Conservation (phyloP, 2,113 vertebrate genomes). For the Ciconia stormi region DNA sequence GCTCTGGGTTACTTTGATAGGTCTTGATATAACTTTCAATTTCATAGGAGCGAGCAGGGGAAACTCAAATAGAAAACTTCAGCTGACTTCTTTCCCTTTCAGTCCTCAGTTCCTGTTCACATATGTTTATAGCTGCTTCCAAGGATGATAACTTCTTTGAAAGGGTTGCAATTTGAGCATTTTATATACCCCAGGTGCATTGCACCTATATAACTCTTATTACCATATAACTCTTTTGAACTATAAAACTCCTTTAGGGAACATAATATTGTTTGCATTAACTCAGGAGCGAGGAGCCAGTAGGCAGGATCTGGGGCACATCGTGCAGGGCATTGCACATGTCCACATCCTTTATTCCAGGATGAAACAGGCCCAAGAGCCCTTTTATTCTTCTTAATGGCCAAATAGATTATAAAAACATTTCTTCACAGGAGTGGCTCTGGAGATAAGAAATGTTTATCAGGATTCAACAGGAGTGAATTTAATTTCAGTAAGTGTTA, state of each 20-base stretch:
- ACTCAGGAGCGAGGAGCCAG: neutral
- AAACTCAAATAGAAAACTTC: neutral
- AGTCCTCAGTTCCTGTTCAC: neutral
- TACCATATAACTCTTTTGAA: conserved; percentile 60
- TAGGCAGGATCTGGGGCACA: neutral
- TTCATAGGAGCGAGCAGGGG: neutral
- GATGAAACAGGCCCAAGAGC: neutral
- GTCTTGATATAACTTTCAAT: neutral
- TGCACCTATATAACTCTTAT: conserved; percentile 60
- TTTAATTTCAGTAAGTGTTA: conserved; percentile 18
- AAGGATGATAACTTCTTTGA: conserved; percentile 55
- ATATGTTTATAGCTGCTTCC: conserved; percentile 33
- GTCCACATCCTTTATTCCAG: neutral
- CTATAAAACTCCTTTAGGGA: conserved; percentile 49
- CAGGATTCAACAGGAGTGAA: neutral
- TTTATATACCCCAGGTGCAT: conserved; percentile 47
- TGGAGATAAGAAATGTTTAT: conserved; percentile 32
- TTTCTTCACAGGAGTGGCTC: conserved; percentile 6
- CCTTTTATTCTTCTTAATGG: conserved; percentile 7
- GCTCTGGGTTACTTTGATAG: neutral
- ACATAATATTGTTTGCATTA: conserved; percentile 23
- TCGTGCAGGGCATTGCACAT: neutral
- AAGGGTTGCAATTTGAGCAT: conserved; percentile 34
- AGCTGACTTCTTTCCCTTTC: neutral
- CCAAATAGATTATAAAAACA: conserved; percentile 26